A percentile compares a stretch with the other conserved stretches of the same genome.
Conservation (phyloP, 1,140 invertebrate species). For the Cotesia typhae region DNA sequence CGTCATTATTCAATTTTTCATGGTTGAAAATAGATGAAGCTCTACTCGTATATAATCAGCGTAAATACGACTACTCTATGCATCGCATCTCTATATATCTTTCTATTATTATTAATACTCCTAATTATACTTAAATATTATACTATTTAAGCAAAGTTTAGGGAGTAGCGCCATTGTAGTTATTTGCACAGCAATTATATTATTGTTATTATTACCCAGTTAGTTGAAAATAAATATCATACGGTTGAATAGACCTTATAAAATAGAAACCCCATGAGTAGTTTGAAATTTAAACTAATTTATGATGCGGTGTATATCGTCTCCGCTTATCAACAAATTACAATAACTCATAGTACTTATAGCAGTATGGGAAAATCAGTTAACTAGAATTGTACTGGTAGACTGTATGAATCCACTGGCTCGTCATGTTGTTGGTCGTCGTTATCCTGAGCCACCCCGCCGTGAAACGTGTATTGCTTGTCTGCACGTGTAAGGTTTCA, state of each 20-base stretch:
- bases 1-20: too few relatives aligned
- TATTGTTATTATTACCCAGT: neutral
- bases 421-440: conserved; percentile 29
- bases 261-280: neutral
- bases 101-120: too few relatives aligned
- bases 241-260: too few relatives aligned
- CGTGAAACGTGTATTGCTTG: conserved; percentile 27
- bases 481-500: conserved; percentile 22
- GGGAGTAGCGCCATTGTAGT: too few relatives aligned
- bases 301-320: neutral
- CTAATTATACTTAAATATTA: too few relatives aligned
- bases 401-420: conserved; percentile 5
- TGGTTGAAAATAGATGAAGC: too few relatives aligned
- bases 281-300: neutral
- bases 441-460: conserved; percentile 24
- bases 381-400: conserved; percentile 2
- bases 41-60: too few relatives aligned
- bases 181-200: too few relatives aligned
- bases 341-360: conserved; percentile 23
- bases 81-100: too few relatives aligned
- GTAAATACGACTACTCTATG: too few relatives aligned
- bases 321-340: conserved; percentile 20
- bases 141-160: too few relatives aligned
- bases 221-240: too few relatives aligned
- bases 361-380: conserved; percentile 15